These are phyloP conservation scores for Athalia cordata DNA, from an alignment of 2,888 invertebrate species.

Conservation along the genomic window DNA sequence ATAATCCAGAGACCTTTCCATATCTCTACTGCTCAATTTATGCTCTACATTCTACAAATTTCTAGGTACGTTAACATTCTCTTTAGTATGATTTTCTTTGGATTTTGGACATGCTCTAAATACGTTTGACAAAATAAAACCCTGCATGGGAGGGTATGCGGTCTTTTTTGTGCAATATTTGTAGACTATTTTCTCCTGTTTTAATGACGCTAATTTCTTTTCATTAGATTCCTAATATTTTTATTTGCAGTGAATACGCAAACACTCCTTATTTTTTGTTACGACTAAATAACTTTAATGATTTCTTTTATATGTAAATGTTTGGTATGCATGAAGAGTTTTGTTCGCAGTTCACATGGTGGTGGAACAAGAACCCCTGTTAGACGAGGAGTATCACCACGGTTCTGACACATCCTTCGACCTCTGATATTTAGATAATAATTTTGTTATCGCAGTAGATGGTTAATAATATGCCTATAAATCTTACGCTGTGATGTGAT, in stretches of 20 bases:
- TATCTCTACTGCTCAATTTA: constrained; percentile 22
- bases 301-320: constrained; percentile 28
- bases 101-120: not conserved
- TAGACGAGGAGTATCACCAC: constrained; percentile 65
- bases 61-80: constrained; percentile 43
- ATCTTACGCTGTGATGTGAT: not conserved
- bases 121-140: constrained; percentile 15
- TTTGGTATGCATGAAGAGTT: constrained; percentile 70
- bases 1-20: constrained; percentile 39
- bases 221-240: not conserved
- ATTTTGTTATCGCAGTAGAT: constrained; percentile 20
- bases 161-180: not conserved
- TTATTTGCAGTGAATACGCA: no score
- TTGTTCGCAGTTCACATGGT: constrained; percentile 70
- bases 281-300: not conserved
- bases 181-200: not conserved
- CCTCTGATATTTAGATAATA: constrained; percentile 60
- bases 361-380: constrained; percentile 68
- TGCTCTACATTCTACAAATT: constrained; percentile 36
- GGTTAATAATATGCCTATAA: not conserved
- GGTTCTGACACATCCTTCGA: constrained; percentile 67
- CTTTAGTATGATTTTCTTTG: constrained; percentile 30
- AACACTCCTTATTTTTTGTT: not conserved
- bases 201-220: not conserved
- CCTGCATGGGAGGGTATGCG: constrained; percentile 13